phyloP scores from a whole-genome alignment of 2,113 vertebrate genomes.

The Syngnathus scovelli region DNA sequence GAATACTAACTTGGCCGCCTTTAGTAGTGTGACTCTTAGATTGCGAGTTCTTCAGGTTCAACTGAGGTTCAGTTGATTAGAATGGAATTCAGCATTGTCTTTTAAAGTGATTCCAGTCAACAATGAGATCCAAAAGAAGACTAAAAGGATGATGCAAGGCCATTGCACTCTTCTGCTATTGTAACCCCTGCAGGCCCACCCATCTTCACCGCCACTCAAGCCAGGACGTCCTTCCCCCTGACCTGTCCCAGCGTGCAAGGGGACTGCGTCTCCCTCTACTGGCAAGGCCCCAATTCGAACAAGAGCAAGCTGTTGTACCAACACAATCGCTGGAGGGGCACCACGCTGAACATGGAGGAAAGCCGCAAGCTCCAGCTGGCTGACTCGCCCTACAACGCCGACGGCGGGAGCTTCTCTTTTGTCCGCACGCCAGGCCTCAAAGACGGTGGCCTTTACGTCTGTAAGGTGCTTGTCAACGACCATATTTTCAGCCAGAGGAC shows the following conservation, averaged over 20 bases:
- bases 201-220: conserved; percentile 35
- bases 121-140: neutral
- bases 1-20: too few relatives aligned
- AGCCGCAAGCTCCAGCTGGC: conserved; percentile 37
- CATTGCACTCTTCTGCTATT: neutral
- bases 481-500: conserved; percentile 39
- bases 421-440: conserved; percentile 37
- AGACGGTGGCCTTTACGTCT: conserved; percentile 62
- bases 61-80: too few relatives aligned
- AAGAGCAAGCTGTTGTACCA: conserved; percentile 22
- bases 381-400: conserved; percentile 24
- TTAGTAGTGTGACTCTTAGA: too few relatives aligned
- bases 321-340: conserved; percentile 64
- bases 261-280: conserved; percentile 60
- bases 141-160: neutral
- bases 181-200: conserved; percentile 17
- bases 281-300: conserved; percentile 37
- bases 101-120: too few relatives aligned
- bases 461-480: conserved; percentile 61
- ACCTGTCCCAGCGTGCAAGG: conserved; percentile 44
- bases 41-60: too few relatives aligned
- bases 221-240: conserved; percentile 32
- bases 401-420: conserved; percentile 59
- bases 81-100: too few relatives aligned
- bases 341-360: neutral